Evolutionary conservation across 1,140 invertebrate genomes (phyloP).

Genomic region (Zaprionus davidi): DNA sequence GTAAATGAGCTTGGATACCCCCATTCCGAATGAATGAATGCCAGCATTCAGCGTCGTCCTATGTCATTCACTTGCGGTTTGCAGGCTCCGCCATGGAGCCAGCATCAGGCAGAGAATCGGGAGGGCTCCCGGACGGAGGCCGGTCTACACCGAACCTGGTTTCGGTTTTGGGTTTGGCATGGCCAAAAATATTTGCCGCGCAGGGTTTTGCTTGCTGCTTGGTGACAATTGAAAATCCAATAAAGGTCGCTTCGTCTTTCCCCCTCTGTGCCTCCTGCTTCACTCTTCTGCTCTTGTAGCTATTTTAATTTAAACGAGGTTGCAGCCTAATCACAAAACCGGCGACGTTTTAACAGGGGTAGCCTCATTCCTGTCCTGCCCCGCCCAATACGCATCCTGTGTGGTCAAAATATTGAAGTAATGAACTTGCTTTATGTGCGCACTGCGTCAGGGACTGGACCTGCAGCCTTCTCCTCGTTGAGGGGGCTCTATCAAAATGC

Average conservation of each 20-base stretch:
- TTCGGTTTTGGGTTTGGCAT: constrained; percentile 47
- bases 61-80: constrained; percentile 78
- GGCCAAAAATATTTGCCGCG: constrained; percentile 66
- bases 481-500: constrained; percentile 50
- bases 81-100: neutral
- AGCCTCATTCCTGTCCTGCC: neutral
- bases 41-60: constrained; percentile 34
- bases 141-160: constrained; percentile 17
- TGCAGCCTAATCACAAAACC: constrained; percentile 75
- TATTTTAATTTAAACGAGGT: constrained; percentile 81
- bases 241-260: constrained; percentile 55
- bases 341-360: constrained; percentile 29
- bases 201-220: constrained; percentile 37
- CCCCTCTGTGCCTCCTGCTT: neutral
- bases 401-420: constrained; percentile 76
- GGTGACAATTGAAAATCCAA: constrained; percentile 82
- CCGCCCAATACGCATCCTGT: constrained; percentile 55
- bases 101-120: too few species aligned
- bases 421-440: constrained; percentile 66
- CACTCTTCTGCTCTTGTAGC: constrained; percentile 50
- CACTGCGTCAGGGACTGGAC: constrained; percentile 14
- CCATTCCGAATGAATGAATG: constrained; percentile 45
- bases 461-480: neutral
- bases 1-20: constrained; percentile 31
- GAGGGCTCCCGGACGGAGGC: too few species aligned